Base-by-base conservation (phyloP, 2,888 invertebrate genomes). In the Mongoloraphidia duomilia region DNA sequence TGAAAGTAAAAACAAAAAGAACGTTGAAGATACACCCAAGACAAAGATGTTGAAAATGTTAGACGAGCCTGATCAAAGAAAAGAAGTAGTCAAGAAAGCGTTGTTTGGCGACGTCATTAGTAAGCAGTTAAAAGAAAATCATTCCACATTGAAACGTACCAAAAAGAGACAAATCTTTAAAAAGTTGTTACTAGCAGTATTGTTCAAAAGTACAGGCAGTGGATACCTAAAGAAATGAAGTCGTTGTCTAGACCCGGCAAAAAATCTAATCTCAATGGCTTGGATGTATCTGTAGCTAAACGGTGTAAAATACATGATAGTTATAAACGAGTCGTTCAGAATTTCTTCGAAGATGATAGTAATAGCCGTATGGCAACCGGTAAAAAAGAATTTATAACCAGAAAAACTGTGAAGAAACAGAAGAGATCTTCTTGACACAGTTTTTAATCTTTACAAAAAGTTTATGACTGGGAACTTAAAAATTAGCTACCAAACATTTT, bases 381-480 rank as follows among this genome's bases (percentile, higher is more conserved):
- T n/a, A n/a, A n/a, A n/a, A n/a, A n/a, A n/a, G n/a, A n/a, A n/a
- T n/a, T n/a, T n/a, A n/a, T n/a, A n/a, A n/a, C n/a, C n/a, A n/a
- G n/a, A n/a, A n/a, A n/a, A n/a, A n/a, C n/a, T n/a, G n/a, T n/a
- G n/a, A n/a, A n/a, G n/a, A n/a, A n/a, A n/a, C n/a, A 42, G 26
- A 42, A 41, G 60, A 52, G 56, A 56, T 52, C 49, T 59, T 44
- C 45, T 42, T 26, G 56, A 59, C 52, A 52, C 53, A 34, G 44
- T 60, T 12, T 17, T 47, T 36, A 57, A 57, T 53, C 53, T 59
- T 46, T 53, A 59, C 52, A 54, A 57, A 48, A 58, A 56, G 47
- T 59, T 57, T 53, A 35, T 50, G 42, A 39, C 41, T 53, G 33
- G 26, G 9, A 13, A 8, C 33, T 13, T 13, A n/a, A 8, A 10